Conservation (phyloP, 30 jellyfish, hydroid and myxozoan genomes). For the Cassiopea andromeda region DNA sequence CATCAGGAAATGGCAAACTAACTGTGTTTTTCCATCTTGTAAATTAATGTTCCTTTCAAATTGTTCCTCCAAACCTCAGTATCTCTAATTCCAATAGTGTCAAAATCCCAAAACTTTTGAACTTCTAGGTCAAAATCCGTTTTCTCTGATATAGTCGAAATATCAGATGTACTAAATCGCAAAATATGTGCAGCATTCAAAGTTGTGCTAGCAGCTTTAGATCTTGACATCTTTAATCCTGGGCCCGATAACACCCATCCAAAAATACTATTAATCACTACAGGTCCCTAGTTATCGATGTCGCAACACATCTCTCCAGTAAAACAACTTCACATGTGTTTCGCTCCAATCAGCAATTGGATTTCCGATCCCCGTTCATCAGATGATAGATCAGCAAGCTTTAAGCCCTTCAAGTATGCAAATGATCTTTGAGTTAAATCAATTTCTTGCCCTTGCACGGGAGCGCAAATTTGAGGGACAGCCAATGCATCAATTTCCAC, state of each 20-base stretch:
- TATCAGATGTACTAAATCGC: background rate
- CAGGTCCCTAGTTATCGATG: background rate
- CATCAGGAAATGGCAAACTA: background rate
- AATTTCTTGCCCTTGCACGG: conserved; percentile 6
- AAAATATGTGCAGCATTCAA: background rate
- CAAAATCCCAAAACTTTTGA: background rate
- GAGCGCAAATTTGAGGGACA: conserved; percentile 5
- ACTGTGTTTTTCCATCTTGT: background rate
- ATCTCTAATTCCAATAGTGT: too few species aligned
- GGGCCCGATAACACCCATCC: background rate
- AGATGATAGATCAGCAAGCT: too few species aligned
- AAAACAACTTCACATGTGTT: background rate
- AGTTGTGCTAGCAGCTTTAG: background rate
- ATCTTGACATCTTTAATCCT: background rate
- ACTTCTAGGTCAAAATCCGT: background rate
- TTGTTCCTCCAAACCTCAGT: too few species aligned
- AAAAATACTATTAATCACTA: background rate
- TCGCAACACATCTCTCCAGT: background rate
- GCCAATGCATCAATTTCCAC: too few species aligned
- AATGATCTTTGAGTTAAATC: too few species aligned
- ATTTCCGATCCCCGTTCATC: too few species aligned
- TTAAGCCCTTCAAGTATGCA: too few species aligned
- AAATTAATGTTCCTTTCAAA: too few species aligned
- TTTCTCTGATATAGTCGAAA: background rate
- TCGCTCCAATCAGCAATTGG: too few species aligned